A percentile compares a stretch with the other conserved stretches of the same genome.
These are phyloP conservation scores for Tupaia chinensis DNA, from an alignment of 2,113 vertebrate genomes.

Conservation along the genomic window DNA sequence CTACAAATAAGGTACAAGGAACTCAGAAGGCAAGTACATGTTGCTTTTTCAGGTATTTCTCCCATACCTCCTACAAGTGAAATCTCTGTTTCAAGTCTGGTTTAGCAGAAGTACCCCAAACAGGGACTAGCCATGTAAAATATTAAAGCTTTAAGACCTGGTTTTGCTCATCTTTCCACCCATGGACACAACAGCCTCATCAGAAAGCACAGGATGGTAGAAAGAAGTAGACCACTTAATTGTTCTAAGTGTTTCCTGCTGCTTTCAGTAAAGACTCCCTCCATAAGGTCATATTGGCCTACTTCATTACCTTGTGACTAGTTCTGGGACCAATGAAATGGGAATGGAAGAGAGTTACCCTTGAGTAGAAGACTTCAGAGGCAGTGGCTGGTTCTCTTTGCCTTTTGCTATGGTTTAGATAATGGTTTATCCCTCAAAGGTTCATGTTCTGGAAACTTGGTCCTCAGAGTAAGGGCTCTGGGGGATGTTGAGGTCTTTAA, in stretches of 20 bases:
- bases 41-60: neutral
- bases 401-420: too few species aligned
- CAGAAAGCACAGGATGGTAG: neutral
- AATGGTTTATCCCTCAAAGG: too few species aligned
- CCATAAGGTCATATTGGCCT: rapidly evolving
- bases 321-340: neutral
- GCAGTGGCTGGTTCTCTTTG: rapidly evolving
- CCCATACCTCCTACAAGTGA: neutral
- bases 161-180: neutral
- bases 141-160: neutral
- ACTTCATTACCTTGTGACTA: neutral
- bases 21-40: neutral
- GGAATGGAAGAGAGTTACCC: too few species aligned
- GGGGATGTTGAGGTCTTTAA: too few species aligned
- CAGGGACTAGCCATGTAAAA: neutral
- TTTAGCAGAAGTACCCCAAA: neutral
- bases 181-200: neutral
- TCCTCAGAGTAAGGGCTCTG: too few species aligned
- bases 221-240: rapidly evolving
- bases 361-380: neutral
- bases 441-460: too few species aligned
- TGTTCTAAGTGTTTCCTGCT: neutral
- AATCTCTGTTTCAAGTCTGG: neutral
- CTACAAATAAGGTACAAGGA: neutral
- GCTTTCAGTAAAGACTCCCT: too few species aligned